phyloP scores from a whole-genome alignment of 2,888 invertebrate genomes.

The Drosophila hamatofila region DNA sequence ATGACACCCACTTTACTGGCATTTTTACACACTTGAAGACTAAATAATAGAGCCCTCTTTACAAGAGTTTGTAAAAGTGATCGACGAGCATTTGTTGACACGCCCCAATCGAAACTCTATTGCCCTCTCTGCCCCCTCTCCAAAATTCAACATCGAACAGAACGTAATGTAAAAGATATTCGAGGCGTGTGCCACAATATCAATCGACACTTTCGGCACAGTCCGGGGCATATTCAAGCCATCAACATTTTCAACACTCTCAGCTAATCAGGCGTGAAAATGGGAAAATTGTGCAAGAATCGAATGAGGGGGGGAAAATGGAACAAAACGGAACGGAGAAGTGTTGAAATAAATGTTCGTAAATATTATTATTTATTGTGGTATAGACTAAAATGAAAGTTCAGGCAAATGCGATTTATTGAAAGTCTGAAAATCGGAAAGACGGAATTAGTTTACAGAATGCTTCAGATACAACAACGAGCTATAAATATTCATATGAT shows the following conservation, averaged over 20 bases:
- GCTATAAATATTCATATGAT: slow-evolving; percentile 42
- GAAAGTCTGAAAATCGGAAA: no score
- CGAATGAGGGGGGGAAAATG: background rate
- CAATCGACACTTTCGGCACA: slow-evolving; percentile 62
- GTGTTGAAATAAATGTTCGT: slow-evolving; percentile 61
- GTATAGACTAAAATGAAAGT: background rate
- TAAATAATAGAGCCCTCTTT: background rate
- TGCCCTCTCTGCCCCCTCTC: background rate
- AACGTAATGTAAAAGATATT: slow-evolving; percentile 10
- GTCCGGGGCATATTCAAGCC: slow-evolving; percentile 31
- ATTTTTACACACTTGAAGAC: background rate
- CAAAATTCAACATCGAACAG: background rate
- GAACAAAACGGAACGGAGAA: slow-evolving; percentile 5
- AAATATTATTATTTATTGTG: slow-evolving; percentile 34
- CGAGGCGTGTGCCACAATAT: slow-evolving; percentile 62
- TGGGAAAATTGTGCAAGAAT: slow-evolving; percentile 55
- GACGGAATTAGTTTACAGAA: background rate
- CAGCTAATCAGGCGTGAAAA: slow-evolving; percentile 72
- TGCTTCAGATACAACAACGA: background rate
- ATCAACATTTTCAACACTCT: slow-evolving; percentile 70
- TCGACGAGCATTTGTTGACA: slow-evolving; percentile 18
- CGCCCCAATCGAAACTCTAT: background rate
- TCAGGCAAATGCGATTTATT: slow-evolving; percentile 17
- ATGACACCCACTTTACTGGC: background rate
- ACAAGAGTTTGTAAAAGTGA: background rate